Base-by-base conservation (phyloP, 2,888 invertebrate genomes). In the Tolmerus cingulatus region DNA sequence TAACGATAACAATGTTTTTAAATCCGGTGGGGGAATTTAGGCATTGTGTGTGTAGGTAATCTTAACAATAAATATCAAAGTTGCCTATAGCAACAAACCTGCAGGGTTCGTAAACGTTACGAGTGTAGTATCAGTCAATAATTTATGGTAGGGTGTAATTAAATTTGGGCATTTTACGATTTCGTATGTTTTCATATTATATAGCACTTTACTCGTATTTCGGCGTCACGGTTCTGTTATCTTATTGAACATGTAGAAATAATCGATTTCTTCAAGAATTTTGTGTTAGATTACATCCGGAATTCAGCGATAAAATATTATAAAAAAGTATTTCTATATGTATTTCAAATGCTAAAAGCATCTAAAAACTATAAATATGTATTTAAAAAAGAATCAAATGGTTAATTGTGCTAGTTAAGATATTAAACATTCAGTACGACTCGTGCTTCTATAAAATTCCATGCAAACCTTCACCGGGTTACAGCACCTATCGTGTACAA, bases 391-490 rank as follows among this genome's bases (percentile, higher is more conserved):
- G 5, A 34, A 34, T 7, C 34, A n/a, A 77, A 40, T 23, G 30
- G 30, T 79, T 79, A 79, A 34, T 79, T 46, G 51, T 30, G 23
- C 16, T 51, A 27, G 34, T 23, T 79, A 51, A 51, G 12, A 27
- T 43, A 79, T 51, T 23, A 51, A 79, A 78, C 27, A 51, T 51
- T 66, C 66, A 66, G 3, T 66, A 51, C 43, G 27, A 12, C 51
- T 30, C 23, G 79, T 79, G 79, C 79, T 79, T 66, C 30, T 34
- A 19, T 30, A 16, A 27, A 78, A 12, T 23, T 23, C 14, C 79
- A 79, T 79, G 79, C 79, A 79, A 84, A 12, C 82, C 82, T 19
- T 66, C 82, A 84, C 82, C 82, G 37, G 1, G 16, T 7, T 37
- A 23, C 23, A 23, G 19, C 57, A 66, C 66, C 23, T n/a, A 57